Conservation (phyloP, 2,797 vertebrate genomes). For the Apodemus agrarius region DNA sequence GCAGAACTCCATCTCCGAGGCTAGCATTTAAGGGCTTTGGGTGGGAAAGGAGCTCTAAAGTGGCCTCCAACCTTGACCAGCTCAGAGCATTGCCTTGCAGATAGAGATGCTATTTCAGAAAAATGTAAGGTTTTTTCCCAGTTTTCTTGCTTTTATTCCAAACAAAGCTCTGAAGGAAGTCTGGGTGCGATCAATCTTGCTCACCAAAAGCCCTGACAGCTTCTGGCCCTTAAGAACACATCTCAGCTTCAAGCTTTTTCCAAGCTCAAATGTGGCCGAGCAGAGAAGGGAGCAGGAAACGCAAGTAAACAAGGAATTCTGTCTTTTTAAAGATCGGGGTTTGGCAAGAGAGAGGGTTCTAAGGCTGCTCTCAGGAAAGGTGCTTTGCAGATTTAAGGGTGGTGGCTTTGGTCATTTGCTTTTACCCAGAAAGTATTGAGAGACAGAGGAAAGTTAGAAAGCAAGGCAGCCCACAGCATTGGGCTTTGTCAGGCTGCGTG, state of each 20-base stretch:
- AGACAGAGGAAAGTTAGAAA: conserved; percentile 75
- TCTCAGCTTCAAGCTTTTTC: conserved; percentile 96
- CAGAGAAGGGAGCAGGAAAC: conserved; percentile 91
- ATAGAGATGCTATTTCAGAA: conserved; percentile 87
- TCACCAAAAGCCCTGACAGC: conserved; percentile 99
- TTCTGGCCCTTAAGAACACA: conserved; percentile 98
- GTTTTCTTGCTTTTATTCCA: conserved; percentile 97
- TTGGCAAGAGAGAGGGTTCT: conserved; percentile 74
- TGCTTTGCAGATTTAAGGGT: conserved; percentile 59
- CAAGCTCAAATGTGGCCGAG: conserved; percentile 94
- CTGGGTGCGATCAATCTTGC: conserved; percentile 98
- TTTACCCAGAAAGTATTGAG: conserved; percentile 80
- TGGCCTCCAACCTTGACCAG: conserved; percentile 84
- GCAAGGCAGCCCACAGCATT: conserved; percentile 72
- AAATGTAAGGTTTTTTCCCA: conserved; percentile 89
- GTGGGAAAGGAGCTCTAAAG: conserved; percentile 84
- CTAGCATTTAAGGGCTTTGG: conserved; percentile 45
- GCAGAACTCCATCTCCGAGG: conserved; percentile 62
- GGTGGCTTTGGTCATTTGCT: conserved; percentile 33
- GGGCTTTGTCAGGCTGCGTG: conserved; percentile 93
- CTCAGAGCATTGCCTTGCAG: conserved; percentile 84
- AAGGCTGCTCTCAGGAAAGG: conserved; percentile 80
- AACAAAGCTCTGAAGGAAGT: conserved; percentile 97
- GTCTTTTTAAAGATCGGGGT: conserved; percentile 80
- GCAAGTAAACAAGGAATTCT: conserved; percentile 89